Base-by-base conservation (phyloP, 2,797 vertebrate species). In the Eupleurogrammus muticus region DNA sequence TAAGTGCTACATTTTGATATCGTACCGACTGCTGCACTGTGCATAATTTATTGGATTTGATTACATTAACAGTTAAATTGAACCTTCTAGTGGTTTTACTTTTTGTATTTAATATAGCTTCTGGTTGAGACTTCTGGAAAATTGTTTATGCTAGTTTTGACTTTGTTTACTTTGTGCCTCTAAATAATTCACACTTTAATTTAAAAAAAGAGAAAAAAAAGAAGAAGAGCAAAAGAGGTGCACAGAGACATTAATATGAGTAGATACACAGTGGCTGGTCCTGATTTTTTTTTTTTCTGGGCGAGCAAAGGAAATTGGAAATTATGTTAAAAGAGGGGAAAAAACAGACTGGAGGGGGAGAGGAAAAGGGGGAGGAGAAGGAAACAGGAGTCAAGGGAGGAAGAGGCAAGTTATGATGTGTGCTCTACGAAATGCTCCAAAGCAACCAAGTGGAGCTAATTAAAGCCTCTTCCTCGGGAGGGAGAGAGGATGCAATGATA, bases 371-470 rank as follows among this genome's bases (percentile, higher is more conserved):
- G 67, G 75, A 53, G 66, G 66, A 72, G 57, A 61, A 53, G 28
- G n/a, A 38, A 53, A 62, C 47, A 40, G 23, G 59, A 81, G 69
- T 72, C 57, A 44, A 32, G 53, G 73, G 72, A 10, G 23, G 62
- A 62, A 53, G 63, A 78, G 56, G 48, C 68, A 63, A 66, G 73
- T 66, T 73, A 40, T 79, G 64, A 81, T 75, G 71, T 85, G 83
- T 87, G 72, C 66, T 73, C 21, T 65, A 68, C 79, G 75, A 82
- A 80, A 86, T 51, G 54, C 65, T 82, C 67, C 66, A 82, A 77
- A 83, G 78, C 73, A 86, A 87, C 86, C 80, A 86, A 66, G 59
- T 75, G 50, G 52, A 65, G 65, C 67, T 75, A 86, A 86, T 83
- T 32, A 84, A 84, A 80, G 79, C 63, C 38, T 81, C 74, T 83